phyloP scores from a whole-genome alignment of 2,888 invertebrate genomes.

The Drosophila birchii region DNA sequence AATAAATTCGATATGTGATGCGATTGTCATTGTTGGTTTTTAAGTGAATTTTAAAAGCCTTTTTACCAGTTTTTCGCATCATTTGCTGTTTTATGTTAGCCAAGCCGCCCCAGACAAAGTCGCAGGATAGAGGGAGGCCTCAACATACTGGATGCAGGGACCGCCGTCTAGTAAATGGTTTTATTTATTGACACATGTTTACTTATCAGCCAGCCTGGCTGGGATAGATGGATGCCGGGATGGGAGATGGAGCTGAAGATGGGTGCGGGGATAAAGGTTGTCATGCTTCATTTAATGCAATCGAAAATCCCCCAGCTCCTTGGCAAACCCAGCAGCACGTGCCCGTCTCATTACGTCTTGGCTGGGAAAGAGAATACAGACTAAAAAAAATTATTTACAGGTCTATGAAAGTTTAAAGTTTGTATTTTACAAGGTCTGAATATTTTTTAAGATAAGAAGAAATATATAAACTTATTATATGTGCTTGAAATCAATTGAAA shows the following conservation, averaged over 20 bases:
- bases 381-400: background rate
- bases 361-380: background rate
- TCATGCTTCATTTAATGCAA: conserved; percentile 72
- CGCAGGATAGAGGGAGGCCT: conserved; percentile 25
- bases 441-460: background rate
- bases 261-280: conserved; percentile 45
- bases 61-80: conserved; percentile 79
- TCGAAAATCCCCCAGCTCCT: conserved; percentile 35
- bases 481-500: background rate
- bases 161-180: conserved; percentile 68
- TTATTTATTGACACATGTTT: conserved; percentile 81
- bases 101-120: conserved; percentile 45
- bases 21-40: conserved; percentile 77
- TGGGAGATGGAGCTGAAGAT: background rate
- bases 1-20: conserved; percentile 34
- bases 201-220: conserved; percentile 55
- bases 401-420: background rate
- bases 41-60: conserved; percentile 81
- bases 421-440: background rate
- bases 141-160: conserved; percentile 11
- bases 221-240: conserved; percentile 16
- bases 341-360: conserved; percentile 41
- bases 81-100: conserved; percentile 72
- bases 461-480: too few relatives aligned
- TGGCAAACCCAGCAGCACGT: conserved; percentile 27